phyloP scores from a whole-genome alignment of 1,140 invertebrate species.

The Platyura marginata region DNA sequence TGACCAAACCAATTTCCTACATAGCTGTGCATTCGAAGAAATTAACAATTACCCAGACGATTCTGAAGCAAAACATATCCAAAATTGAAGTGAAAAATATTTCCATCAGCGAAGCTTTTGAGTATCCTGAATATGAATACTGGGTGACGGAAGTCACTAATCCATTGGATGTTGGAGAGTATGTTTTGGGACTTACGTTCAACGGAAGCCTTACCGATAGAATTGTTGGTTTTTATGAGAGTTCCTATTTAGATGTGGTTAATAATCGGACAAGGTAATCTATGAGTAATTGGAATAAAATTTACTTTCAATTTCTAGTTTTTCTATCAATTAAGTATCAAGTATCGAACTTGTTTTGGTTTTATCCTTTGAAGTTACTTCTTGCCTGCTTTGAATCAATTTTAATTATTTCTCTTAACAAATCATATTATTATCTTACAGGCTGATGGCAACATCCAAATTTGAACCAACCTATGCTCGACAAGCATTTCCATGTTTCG shows the following conservation, averaged over 20 bases:
- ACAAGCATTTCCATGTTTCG: conserved; percentile 85
- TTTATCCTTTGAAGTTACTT: too few relatives aligned
- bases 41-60: conserved; percentile 14
- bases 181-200: conserved; percentile 44
- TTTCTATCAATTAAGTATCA: too few relatives aligned
- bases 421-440: conserved; percentile 24
- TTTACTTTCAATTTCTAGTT: too few relatives aligned
- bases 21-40: conserved; percentile 50
- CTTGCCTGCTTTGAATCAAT: too few relatives aligned
- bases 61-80: conserved; percentile 3
- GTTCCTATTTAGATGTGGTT: conserved; percentile 40
- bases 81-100: conserved; percentile 6
- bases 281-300: too few relatives aligned
- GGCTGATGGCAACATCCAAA: conserved; percentile 71
- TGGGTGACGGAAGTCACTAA: conserved; percentile 37
- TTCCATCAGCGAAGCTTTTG: conserved; percentile 24
- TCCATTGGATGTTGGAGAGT: conserved; percentile 34
- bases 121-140: conserved; percentile 39
- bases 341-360: too few relatives aligned
- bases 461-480: conserved; percentile 89
- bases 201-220: conserved; percentile 41
- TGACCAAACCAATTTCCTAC: conserved; percentile 32
- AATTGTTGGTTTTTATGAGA: conserved; percentile 64
- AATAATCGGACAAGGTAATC: conserved; percentile 39
- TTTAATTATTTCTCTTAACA: too few relatives aligned